Evolutionary conservation across 30 jellyfish, hydroid and myxozoan species (phyloP), one percentile per base, ranked within the genome.

Genomic region (Rhopilema esculentum): DNA sequence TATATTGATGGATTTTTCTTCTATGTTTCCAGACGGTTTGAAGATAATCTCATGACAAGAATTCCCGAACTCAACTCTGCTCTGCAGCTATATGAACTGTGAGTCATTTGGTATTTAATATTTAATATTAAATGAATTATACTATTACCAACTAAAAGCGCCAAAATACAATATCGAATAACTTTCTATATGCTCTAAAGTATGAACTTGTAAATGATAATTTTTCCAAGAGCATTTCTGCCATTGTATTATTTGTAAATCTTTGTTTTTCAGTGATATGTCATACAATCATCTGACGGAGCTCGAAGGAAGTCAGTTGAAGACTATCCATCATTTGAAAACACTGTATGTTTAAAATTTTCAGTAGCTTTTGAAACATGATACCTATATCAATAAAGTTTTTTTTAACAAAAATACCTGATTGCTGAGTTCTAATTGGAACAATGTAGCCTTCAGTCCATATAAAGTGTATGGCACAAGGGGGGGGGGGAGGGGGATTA

Each of bases 211-310:
- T n/a, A n/a, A n/a, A n/a, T n/a, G n/a, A n/a, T n/a, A n/a, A n/a
- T n/a, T n/a, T n/a, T n/a, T n/a, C n/a, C n/a, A n/a, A n/a, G n/a
- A n/a, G n/a, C n/a, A n/a, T n/a, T n/a, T n/a, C n/a, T n/a, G n/a
- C n/a, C n/a, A n/a, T n/a, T n/a, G n/a, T n/a, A n/a, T n/a, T n/a
- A n/a, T n/a, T n/a, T n/a, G n/a, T n/a, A n/a, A n/a, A n/a, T n/a
- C 20, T 21, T 27, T 83, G 16, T 8, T 52, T 85, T 85, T 71
- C 83, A 87, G 96, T 61, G 96, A 87, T 49, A 66, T 87, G 28
- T 61, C 96, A 49, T 65, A 64, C 72, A 87, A 87, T 79, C 79
- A 30, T 0, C 49, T 87, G 0, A 16, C 27, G 16, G 86, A 78
- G 49, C 21, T 87, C 32, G 29, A 79, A 8, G 53, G 49, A 20